Percentiles rank a stretch among this genome's conserved stretches.
phyloP scores from a whole-genome alignment of 2,113 vertebrate species.

The Mus pahari region DNA sequence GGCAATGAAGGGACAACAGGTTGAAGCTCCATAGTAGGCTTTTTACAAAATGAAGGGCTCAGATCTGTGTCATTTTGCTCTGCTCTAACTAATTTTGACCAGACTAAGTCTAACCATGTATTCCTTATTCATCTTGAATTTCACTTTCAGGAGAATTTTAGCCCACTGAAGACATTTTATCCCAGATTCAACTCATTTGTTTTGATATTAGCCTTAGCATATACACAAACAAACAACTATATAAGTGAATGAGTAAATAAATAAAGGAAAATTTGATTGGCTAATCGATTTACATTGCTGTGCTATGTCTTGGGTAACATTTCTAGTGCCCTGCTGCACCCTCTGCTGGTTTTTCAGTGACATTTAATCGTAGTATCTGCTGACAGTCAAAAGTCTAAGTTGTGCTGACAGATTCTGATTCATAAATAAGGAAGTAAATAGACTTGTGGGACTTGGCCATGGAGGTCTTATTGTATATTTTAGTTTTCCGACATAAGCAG shows the following conservation, averaged over 20 bases:
- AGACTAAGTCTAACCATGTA: slow-evolving; percentile 37
- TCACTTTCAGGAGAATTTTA: slow-evolving; percentile 63
- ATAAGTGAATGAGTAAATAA: neutral
- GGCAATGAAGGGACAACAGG: neutral
- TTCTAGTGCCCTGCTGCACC: slow-evolving; percentile 79
- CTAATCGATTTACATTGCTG: slow-evolving; percentile 66
- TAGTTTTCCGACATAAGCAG: slow-evolving; percentile 66
- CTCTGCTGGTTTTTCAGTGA: slow-evolving; percentile 79
- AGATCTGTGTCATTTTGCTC: slow-evolving; percentile 43
- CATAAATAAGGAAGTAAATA: slow-evolving; percentile 80
- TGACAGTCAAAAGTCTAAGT: slow-evolving; percentile 74
- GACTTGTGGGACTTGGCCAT: slow-evolving; percentile 63
- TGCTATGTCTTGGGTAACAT: slow-evolving; percentile 74
- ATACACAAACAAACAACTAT: neutral
- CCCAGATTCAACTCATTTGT: slow-evolving; percentile 29
- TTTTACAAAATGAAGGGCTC: slow-evolving; percentile 38
- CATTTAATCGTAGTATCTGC: slow-evolving; percentile 76
- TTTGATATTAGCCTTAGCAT: slow-evolving; percentile 51
- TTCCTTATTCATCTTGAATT: slow-evolving; percentile 60
- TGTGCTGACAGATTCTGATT: slow-evolving; percentile 77
- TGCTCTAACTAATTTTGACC: slow-evolving; percentile 41
- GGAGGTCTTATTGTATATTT: slow-evolving; percentile 75
- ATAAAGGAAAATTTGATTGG: slow-evolving; percentile 51
- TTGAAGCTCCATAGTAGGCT: neutral
- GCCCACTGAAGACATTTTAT: slow-evolving; percentile 54